phyloP scores from a whole-genome alignment of 1,140 invertebrate species.

The Spodoptera frugiperda region DNA sequence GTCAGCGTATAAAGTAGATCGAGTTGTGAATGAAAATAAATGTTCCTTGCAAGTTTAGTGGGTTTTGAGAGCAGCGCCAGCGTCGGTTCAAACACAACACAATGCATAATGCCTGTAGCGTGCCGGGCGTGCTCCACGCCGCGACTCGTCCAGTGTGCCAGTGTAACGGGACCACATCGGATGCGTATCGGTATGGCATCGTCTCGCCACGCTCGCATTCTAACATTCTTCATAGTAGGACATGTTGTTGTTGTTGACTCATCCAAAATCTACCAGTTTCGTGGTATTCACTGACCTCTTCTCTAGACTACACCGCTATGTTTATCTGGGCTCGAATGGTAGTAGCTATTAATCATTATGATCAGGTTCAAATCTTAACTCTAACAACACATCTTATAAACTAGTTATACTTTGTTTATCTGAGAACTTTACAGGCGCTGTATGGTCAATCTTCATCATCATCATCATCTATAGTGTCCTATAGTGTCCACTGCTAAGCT shows the following conservation, averaged over 20 bases:
- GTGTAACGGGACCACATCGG: constrained; percentile 6
- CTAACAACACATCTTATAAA: too few relatives aligned
- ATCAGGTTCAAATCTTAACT: too few relatives aligned
- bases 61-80: constrained; percentile 23
- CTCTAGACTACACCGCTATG: background rate
- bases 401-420: too few relatives aligned
- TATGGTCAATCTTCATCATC: too few relatives aligned
- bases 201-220: background rate
- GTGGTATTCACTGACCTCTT: background rate
- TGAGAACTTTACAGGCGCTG: too few relatives aligned
- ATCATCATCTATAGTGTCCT: too few relatives aligned
- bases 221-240: background rate
- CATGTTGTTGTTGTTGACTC: background rate
- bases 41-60: constrained; percentile 5
- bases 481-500: too few relatives aligned
- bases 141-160: background rate
- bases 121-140: too few relatives aligned
- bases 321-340: too few relatives aligned
- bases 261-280: background rate
- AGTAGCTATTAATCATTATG: too few relatives aligned
- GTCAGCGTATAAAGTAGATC: constrained; percentile 5
- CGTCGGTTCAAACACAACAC: background rate
- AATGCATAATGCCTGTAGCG: background rate
- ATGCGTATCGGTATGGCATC: background rate
- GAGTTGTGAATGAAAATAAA: constrained; percentile 11